Evolutionary conservation across 2,888 invertebrate genomes (phyloP).

Genomic region (Sabellastarte sp.): DNA sequence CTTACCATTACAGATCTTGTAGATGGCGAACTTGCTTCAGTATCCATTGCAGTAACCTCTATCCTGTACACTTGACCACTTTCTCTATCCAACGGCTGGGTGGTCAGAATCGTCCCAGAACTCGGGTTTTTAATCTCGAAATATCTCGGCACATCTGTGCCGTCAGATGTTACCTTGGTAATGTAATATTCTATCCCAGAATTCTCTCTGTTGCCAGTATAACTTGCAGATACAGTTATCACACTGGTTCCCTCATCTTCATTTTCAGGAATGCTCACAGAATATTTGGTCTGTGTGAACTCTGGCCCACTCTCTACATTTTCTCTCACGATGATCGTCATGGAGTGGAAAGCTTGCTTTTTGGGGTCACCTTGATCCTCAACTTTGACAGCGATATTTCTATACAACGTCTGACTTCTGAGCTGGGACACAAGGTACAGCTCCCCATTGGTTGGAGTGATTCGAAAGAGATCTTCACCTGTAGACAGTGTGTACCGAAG

Average conservation of each 20-base stretch:
- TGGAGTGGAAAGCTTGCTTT: slow-evolving; percentile 9
- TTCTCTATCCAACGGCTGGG: slow-evolving; percentile 65
- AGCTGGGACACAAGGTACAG: slow-evolving; percentile 13
- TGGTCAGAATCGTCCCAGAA: slow-evolving; percentile 86
- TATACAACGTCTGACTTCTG: slow-evolving; percentile 3
- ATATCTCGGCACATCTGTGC: slow-evolving; percentile 18
- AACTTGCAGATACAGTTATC: slow-evolving; percentile 67
- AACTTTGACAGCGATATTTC: slow-evolving; percentile 13
- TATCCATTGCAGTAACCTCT: slow-evolving; percentile 43
- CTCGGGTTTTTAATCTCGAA: slow-evolving; percentile 91
- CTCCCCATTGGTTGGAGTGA: slow-evolving; percentile 17
- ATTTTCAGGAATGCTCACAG: slow-evolving; percentile 84
- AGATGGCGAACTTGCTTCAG: slow-evolving; percentile 5
- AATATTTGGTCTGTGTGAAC: slow-evolving; percentile 66
- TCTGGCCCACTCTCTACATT: slow-evolving; percentile 55
- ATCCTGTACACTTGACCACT: slow-evolving; percentile 33
- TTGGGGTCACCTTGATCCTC: slow-evolving; percentile 15
- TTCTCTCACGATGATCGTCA: slow-evolving; percentile 18
- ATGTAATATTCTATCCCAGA: slow-evolving; percentile 82
- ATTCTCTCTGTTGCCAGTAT: slow-evolving; percentile 19
- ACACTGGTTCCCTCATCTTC: slow-evolving; percentile 84
- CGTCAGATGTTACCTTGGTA: slow-evolving; percentile 17
- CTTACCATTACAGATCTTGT: slow-evolving; percentile 3
- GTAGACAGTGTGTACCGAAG: slow-evolving; percentile 12
- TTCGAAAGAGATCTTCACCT: slow-evolving; percentile 17